Base-by-base conservation (phyloP, 2,797 vertebrate species). In the Neosalanx taihuensis region DNA sequence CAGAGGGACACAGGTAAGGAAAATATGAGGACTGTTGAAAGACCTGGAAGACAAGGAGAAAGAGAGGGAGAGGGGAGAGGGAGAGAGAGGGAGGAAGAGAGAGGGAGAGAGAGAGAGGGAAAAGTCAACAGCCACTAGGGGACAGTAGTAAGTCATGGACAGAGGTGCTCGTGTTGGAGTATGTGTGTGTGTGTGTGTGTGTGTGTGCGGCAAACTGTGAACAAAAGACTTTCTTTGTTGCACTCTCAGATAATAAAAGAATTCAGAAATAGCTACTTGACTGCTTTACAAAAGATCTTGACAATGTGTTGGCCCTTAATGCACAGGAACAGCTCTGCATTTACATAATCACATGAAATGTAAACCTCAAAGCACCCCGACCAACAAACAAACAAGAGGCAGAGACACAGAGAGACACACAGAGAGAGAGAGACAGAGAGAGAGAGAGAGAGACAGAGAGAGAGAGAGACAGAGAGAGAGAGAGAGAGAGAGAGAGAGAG, bases 101-200 rank as follows among this genome's bases (percentile, higher is more conserved):
- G 72, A 60, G 75, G 59, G 78, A 79, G 76, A 82, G 82, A 23
- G 64, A 65, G n/a, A 84, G 86, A 83, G 83, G 85, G 78, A 72
- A 37, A 72, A 82, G 62, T 26, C 0, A 41, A 74, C 74, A 71
- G 68, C 94, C 96, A 97, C 96, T 97, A 99, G 97, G 95, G 96
- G 97, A 94, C 97, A 99, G 95, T 97, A 99, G 95, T 95, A 97
- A 98, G 96, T 97, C 95, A 96, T 89, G 92, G 88, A 96, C 93
- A 80, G 92, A 84, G 80, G 84, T 72, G 56, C 41, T 4, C 62
- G 83, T 13, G 37, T 7, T 41, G 37, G 37, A n/a, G n/a, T n/a
- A n/a, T n/a, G n/a, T n/a, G n/a, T n/a, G n/a, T n/a, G n/a, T n/a
- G n/a, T n/a, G n/a, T n/a, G n/a, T n/a, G n/a, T n/a, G n/a, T 92